Evolutionary conservation across 1,140 invertebrate species (phyloP), one percentile per base, ranked within the genome.

Genomic region (Tribolium madens): DNA sequence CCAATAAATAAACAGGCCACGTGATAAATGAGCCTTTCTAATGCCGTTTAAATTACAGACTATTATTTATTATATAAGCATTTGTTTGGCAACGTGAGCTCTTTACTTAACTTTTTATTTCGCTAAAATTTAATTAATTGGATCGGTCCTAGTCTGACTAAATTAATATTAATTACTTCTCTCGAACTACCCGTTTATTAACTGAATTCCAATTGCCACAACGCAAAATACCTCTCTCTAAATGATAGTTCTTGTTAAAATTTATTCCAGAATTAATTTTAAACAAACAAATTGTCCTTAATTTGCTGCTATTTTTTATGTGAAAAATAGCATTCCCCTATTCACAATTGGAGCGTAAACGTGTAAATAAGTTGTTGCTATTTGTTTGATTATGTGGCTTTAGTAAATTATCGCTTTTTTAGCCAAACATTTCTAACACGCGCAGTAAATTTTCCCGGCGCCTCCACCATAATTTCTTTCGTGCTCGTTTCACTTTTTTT

Each of bases 41-140:
- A 76, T 76, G 74, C 31, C 48, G 50, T 70, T 76, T 70, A 60
- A 76, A 76, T 76, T 76, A 70, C 64, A 47, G 57, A 69, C 74
- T 46, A 70, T 47, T 76, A 76, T 76, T 76, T 76, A 76, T 76
- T 76, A 76, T 76, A 76, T 70, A 57, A 69, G 48, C 74, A 76
- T 76, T 76, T 76, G 64, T 76, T 76, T 15, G 42, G 50, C 50
- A 48, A 31, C 46, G 50, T 48, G 17, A 52, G 46, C 70, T 48
- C 50, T 52, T 72, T 52, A 72, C 21, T 72, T 48, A 71, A 46
- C 17, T 50, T 72, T 72, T 72, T 71, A 26, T 18, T 21, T 14
- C 10, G 42, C n/a, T 21, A 36, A 26, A 50, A 72, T 72, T 72
- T 72, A 72, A 72, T 72, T 72, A 50, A 72, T 50, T 72, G 13